Evolutionary conservation across 2,113 vertebrate species (phyloP), one percentile per base, ranked within the genome.

Genomic region (Pipa parva): DNA sequence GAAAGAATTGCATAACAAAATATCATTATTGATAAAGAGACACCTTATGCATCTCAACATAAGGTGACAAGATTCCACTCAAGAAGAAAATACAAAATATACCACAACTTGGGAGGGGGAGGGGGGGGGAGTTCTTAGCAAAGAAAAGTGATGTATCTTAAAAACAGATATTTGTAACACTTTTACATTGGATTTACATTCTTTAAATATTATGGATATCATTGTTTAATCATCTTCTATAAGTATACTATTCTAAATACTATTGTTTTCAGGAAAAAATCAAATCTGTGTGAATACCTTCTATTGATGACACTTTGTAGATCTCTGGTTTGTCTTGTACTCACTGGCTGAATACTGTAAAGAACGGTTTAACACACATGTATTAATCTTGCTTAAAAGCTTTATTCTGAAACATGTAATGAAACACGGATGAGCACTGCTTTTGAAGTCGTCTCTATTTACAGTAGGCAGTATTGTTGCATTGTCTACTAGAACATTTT

Each of bases 331-430:
- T 82, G 76, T 63, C 81, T 81, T 2, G 20, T 0, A 0, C 54
- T 50, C 48, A 2, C 62, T 22, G 67, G 64, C 1, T 87, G 75
- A 69, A 89, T 75, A 64, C 89, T 90, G 33, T 3, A 46, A 84
- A 58, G 17, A 2, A 7, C 45, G 29, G 13, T 10, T 27, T 12
- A 3, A 18, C n/a, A 28, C 4, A 6, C 20, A 20, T 8, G 8
- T 12, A 12, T 15, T 10, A 22, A 8, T 25, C 15, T 1, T 22
- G 7, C 20, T 20, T 9, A 26, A 45, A 37, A 21, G 22, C 6
- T 28, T 11, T 50, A 8, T 2, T 8, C n/a, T 50, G 20, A 50
- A 20, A 50, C 48, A 50, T 50, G 20, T 20, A 3, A 21, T 21
- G 10, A 31, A 31, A 10, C 10, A 31, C 10, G 5, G 5, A 31